Evolutionary conservation across 2,888 invertebrate species (phyloP).

Genomic region (Mactromeris polynyma): DNA sequence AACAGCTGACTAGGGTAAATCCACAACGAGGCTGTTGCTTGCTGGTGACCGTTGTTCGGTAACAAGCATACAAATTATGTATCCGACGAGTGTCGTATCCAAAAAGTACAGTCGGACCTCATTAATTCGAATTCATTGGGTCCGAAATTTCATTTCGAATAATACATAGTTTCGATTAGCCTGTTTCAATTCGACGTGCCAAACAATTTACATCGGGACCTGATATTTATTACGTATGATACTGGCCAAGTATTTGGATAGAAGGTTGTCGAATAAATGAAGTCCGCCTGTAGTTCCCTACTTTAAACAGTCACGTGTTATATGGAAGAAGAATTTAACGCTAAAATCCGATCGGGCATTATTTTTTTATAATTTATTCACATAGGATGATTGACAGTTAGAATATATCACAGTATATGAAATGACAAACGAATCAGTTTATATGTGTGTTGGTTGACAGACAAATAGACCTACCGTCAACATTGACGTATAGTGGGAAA

Average conservation of each 20-base stretch:
- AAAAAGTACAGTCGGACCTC: too few relatives aligned
- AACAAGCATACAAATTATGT: not conserved
- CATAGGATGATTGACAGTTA: not conserved
- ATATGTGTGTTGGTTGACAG: not conserved
- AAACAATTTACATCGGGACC: too few relatives aligned
- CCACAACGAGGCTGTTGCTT: too few relatives aligned
- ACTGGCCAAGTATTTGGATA: too few relatives aligned
- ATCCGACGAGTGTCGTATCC: not conserved
- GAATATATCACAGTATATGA: not conserved
- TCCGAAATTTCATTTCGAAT: too few relatives aligned
- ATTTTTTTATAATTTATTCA: not conserved
- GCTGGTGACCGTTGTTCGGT: too few relatives aligned
- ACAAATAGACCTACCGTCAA: not conserved
- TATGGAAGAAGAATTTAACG: not conserved
- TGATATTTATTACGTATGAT: too few relatives aligned
- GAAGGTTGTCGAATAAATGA: too few relatives aligned
- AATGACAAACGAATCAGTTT: not conserved
- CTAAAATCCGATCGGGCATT: not conserved
- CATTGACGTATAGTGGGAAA: not conserved
- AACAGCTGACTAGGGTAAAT: too few relatives aligned
- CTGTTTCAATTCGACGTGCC: too few relatives aligned
- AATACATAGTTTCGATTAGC: too few relatives aligned
- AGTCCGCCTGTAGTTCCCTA: not conserved
- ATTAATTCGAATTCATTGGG: too few relatives aligned
- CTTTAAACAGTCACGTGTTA: not conserved